These are phyloP conservation scores for Orthosia incerta DNA, from an alignment of 2,888 invertebrate species.

Conservation along the genomic window DNA sequence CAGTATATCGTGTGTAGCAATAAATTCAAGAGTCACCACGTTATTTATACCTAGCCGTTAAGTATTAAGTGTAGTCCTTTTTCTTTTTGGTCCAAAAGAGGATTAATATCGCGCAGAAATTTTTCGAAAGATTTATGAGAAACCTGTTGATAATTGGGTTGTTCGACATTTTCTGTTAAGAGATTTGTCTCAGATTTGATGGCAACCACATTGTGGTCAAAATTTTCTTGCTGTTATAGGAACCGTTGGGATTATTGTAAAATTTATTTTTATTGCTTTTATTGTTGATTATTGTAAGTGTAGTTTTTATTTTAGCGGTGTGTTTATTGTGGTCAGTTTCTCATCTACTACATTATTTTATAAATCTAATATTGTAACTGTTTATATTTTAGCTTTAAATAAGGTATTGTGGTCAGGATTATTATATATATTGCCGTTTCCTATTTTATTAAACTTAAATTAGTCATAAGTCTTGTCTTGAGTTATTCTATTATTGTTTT, in stretches of 20 bases:
- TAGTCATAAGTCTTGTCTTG: background rate
- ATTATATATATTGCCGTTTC: no score
- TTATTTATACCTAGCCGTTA: slow-evolving; percentile 57
- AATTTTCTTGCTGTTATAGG: background rate
- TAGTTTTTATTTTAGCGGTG: background rate
- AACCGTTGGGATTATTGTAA: slow-evolving; percentile 12
- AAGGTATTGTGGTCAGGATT: no score
- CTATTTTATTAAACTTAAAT: background rate
- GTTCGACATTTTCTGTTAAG: slow-evolving; percentile 30
- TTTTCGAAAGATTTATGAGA: slow-evolving; percentile 55
- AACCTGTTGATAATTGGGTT: slow-evolving; percentile 61
- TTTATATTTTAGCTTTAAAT: no score
- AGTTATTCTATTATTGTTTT: background rate
- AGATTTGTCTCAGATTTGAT: slow-evolving; percentile 16
- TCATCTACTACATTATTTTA: background rate
- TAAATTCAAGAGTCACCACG: slow-evolving; percentile 47
- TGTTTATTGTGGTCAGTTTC: slow-evolving; percentile 12
- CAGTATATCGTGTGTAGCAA: slow-evolving; percentile 30
- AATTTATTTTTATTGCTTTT: slow-evolving; percentile 5
- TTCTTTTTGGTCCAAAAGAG: slow-evolving; percentile 45
- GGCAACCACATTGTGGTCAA: slow-evolving; percentile 23
- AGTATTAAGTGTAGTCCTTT: slow-evolving; percentile 41
- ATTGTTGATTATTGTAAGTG: background rate
- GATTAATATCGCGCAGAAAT: slow-evolving; percentile 58
- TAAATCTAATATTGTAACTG: background rate